Evolutionary conservation across 2,797 vertebrate species (phyloP), one percentile per base, ranked within the genome.

Genomic region (Scolopax bukidnonensis): DNA sequence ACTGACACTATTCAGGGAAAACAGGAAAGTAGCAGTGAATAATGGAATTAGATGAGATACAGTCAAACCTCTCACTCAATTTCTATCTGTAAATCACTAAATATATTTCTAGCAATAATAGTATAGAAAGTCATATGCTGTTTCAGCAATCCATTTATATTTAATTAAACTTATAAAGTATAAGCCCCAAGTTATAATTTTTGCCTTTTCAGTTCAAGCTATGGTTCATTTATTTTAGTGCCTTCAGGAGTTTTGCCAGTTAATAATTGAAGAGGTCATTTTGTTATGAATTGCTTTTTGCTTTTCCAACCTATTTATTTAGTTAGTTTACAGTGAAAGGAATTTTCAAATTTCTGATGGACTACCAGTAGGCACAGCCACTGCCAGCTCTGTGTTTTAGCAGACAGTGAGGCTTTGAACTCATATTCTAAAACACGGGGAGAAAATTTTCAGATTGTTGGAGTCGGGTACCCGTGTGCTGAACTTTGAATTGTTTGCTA

Each of bases 231-330:
- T 84, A 45, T 48, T 90, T 68, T 79, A 89, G 89, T 70, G 47
- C 81, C 53, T 85, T 86, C 85, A 89, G 81, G 87, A 95, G 25
- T 73, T 94, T 77, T 94, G 57, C 73, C 84, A 78, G 70, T 94
- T 95, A 95, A 95, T 93, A 95, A 96, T 53, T 75, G 51, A 97
- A 79, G 61, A 94, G 77, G 69, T 86, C 51, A 67, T 77, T 93
- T 84, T 90, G 40, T 71, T 92, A 76, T 69, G 64, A 93, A 94
- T 50, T 48, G 33, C 56, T 80, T 56, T 80, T 86, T 89, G 59
- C 61, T 95, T 93, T 92, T 81, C 67, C 48, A 61, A 47, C 51
- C 54, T 33, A 48, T 38, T 45, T 87, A 40, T 91, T 96, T 91
- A 75, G 56, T 82, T 64, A 75, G 56, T 17, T 61, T 90, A 74